Percentiles rank a stretch among this genome's conserved stretches.
Conservation (phyloP, 2,888 invertebrate species). For the Andricus curvator region DNA sequence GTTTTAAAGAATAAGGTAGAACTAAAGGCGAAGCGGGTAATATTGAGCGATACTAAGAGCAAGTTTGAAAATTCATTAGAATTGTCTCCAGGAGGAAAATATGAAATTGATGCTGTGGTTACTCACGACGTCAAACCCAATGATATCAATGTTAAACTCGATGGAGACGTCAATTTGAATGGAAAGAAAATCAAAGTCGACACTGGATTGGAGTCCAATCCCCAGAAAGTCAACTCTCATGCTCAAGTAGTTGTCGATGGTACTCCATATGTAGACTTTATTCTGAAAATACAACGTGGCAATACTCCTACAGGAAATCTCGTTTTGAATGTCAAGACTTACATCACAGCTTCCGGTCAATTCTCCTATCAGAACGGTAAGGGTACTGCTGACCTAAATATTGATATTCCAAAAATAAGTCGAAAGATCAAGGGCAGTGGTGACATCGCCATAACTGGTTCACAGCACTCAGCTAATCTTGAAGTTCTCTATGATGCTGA, state of each 20-base stretch:
- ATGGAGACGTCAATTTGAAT: conserved; percentile 81
- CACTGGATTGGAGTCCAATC: conserved; percentile 78
- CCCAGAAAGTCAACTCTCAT: conserved; percentile 79
- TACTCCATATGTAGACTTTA: conserved; percentile 80
- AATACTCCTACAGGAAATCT: conserved; percentile 79
- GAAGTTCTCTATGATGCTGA: conserved; percentile 85
- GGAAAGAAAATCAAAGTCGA: conserved; percentile 81
- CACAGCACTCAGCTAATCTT: conserved; percentile 82
- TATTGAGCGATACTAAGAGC: conserved; percentile 81
- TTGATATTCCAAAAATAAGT: conserved; percentile 81
- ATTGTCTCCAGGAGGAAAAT: conserved; percentile 82
- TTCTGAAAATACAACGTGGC: conserved; percentile 79
- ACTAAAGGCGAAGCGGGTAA: conserved; percentile 81
- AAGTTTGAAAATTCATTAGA: conserved; percentile 82
- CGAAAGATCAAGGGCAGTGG: conserved; percentile 77
- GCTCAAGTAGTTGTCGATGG: conserved; percentile 80
- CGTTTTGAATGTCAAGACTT: conserved; percentile 82
- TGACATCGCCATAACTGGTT: conserved; percentile 82
- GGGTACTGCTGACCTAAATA: conserved; percentile 81
- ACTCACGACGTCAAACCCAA: conserved; percentile 80
- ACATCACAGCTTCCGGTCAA: conserved; percentile 83
- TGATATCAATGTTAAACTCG: conserved; percentile 79
- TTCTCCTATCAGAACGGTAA: conserved; percentile 83
- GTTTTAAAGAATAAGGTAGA: conserved; percentile 80
- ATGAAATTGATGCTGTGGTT: conserved; percentile 82